phyloP scores from a whole-genome alignment of 2,113 vertebrate genomes.

The Dipodomys merriami region DNA sequence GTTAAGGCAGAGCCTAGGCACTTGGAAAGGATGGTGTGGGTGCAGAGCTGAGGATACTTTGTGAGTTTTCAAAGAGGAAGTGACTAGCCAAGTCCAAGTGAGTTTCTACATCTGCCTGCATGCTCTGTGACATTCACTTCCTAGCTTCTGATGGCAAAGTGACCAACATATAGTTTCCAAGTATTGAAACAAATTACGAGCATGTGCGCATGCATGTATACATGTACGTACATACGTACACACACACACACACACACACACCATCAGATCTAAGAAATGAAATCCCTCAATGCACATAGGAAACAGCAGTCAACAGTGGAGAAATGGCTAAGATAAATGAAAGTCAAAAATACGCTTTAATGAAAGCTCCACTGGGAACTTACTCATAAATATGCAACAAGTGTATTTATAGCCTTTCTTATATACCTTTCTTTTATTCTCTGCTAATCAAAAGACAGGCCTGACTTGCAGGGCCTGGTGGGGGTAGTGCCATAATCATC shows the following conservation, averaged over 20 bases:
- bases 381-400: slow-evolving; percentile 78
- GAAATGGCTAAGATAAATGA: slow-evolving; percentile 72
- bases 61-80: slow-evolving; percentile 34
- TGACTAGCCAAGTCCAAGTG: slow-evolving; percentile 23
- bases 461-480: neutral
- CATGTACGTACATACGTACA: neutral
- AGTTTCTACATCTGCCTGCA: neutral
- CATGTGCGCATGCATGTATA: too few relatives aligned
- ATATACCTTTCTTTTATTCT: slow-evolving; percentile 56
- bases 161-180: slow-evolving; percentile 33
- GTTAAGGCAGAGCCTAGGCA: neutral
- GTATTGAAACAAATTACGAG: neutral
- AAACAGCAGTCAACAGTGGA: slow-evolving; percentile 68
- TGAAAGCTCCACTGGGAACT: slow-evolving; percentile 69
- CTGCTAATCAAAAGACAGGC: slow-evolving; percentile 63
- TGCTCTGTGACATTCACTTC: neutral
- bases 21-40: neutral
- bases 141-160: slow-evolving; percentile 43
- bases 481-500: neutral
- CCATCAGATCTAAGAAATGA: slow-evolving; percentile 69
- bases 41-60: neutral
- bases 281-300: slow-evolving; percentile 64
- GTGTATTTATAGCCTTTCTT: slow-evolving; percentile 75
- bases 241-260: neutral
- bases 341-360: slow-evolving; percentile 78